Percentiles rank a stretch among this genome's conserved stretches.
These are phyloP conservation scores for Pao palembangensis DNA, from an alignment of 2,113 vertebrate species.

Conservation along the genomic window DNA sequence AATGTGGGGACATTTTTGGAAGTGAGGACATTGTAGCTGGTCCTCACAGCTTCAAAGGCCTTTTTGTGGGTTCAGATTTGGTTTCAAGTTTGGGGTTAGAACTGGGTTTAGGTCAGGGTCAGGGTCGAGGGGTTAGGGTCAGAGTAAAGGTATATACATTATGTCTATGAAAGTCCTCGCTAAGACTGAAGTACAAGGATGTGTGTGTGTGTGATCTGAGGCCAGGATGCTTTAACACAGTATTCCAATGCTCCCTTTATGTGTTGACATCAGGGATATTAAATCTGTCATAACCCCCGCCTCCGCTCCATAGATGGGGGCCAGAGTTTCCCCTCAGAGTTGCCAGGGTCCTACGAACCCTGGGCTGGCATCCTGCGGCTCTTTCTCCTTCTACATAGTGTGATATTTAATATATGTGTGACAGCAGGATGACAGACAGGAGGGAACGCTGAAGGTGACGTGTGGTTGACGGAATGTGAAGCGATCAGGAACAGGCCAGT, in stretches of 20 bases:
- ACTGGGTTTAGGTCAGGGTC: no score
- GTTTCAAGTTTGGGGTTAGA: no score
- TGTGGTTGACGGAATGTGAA: slow-evolving; percentile 37
- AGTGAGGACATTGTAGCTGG: no score
- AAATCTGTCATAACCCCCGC: slow-evolving; percentile 31
- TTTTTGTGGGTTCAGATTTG: no score
- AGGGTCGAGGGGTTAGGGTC: no score
- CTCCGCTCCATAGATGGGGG: slow-evolving; percentile 13
- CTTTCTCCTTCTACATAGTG: slow-evolving; percentile 20
- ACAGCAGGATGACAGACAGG: slow-evolving; percentile 50
- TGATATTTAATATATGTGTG: slow-evolving; percentile 63
- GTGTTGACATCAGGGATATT: slow-evolving; percentile 51
- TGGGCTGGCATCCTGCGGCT: slow-evolving; percentile 13
- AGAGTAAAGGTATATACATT: no score
- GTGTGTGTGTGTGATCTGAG: neutral
- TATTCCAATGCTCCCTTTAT: slow-evolving; percentile 14
- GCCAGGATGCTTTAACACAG: slow-evolving; percentile 5
- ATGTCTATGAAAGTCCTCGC: no score
- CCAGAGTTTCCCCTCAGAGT: slow-evolving; percentile 40
- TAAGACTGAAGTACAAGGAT: neutral
- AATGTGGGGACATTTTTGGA: no score
- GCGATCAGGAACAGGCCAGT: slow-evolving; percentile 45
- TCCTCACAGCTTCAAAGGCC: no score
- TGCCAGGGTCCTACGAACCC: slow-evolving; percentile 39
- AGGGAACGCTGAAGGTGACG: slow-evolving; percentile 43